A percentile compares a stretch with the other conserved stretches of the same genome.
phyloP scores from a whole-genome alignment of 1,140 invertebrate species.

The Leptestheria dahalacensis region DNA sequence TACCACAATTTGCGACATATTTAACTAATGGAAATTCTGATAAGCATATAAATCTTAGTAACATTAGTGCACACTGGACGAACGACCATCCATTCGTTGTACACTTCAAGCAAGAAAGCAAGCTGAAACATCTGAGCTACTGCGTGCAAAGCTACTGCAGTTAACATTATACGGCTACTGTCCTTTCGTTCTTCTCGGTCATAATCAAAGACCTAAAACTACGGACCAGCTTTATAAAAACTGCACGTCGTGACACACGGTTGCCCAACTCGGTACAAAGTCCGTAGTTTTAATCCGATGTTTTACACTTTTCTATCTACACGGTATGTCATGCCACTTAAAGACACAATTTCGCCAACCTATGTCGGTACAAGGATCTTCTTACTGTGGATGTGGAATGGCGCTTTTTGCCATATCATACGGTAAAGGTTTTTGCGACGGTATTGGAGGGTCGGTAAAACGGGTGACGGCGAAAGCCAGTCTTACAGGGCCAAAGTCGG shows the following conservation, averaged over 20 bases:
- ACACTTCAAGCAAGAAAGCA: background rate
- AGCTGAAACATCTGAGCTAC: background rate
- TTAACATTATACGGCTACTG: background rate
- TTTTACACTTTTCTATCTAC: background rate
- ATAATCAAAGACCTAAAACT: background rate
- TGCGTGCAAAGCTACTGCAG: background rate
- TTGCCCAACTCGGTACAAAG: background rate
- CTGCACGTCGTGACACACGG: background rate
- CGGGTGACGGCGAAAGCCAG: background rate
- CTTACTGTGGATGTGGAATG: constrained; percentile 22
- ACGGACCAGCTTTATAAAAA: background rate
- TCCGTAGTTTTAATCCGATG: background rate
- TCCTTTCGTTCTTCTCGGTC: background rate
- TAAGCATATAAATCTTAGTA: background rate
- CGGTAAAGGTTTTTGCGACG: background rate
- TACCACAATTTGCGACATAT: background rate
- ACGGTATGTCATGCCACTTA: background rate
- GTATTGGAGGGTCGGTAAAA: background rate
- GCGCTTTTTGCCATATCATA: background rate
- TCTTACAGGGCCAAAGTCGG: background rate
- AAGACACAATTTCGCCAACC: constrained; percentile 20
- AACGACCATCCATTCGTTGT: background rate
- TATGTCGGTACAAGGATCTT: constrained; percentile 22
- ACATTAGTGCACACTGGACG: background rate
- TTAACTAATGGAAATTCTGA: background rate